Percentiles rank a stretch among this genome's conserved stretches.
Conservation (phyloP, 1,140 invertebrate species). For the Acromyrmex echinatior region DNA sequence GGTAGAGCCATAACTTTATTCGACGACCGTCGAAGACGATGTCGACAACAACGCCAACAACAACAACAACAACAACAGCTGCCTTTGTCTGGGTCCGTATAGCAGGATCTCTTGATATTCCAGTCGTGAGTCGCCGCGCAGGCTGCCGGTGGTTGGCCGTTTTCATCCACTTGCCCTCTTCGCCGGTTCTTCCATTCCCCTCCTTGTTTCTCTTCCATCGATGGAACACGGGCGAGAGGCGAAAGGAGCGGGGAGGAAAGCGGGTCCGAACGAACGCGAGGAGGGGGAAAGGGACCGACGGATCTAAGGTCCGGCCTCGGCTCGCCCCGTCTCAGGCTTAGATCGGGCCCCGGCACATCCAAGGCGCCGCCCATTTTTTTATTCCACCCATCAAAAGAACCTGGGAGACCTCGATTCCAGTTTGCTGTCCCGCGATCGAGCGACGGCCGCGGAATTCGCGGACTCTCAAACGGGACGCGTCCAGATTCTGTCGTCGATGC, state of each 20-base stretch:
- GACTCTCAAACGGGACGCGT: constrained; percentile 39
- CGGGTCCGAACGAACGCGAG: constrained; percentile 19
- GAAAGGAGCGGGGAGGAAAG: constrained; percentile 32
- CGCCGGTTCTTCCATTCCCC: constrained; percentile 45
- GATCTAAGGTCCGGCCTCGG: constrained; percentile 80
- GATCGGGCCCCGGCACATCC: constrained; percentile 77
- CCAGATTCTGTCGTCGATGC: constrained; percentile 66
- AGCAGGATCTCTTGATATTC: constrained; percentile 81
- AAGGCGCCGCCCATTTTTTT: constrained; percentile 85
- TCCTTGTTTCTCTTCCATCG: not conserved
- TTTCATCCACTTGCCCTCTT: constrained; percentile 68
- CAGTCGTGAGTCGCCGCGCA: constrained; percentile 80
- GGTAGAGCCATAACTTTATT: constrained; percentile 71
- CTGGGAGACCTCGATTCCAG: constrained; percentile 35
- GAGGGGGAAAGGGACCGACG: constrained; percentile 71
- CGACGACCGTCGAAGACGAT: constrained; percentile 66
- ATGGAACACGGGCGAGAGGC: not conserved
- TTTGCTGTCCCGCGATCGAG: not conserved
- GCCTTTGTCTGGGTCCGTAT: constrained; percentile 67
- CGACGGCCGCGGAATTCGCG: constrained; percentile 70
- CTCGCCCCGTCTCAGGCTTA: constrained; percentile 69
- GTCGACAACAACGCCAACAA: constrained; percentile 59
- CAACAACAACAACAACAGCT: constrained; percentile 48
- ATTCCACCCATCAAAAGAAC: constrained; percentile 74
- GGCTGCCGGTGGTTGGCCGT: constrained; percentile 77